Evolutionary conservation across 1,140 invertebrate genomes (phyloP).

Genomic region (Heliconius himera): DNA sequence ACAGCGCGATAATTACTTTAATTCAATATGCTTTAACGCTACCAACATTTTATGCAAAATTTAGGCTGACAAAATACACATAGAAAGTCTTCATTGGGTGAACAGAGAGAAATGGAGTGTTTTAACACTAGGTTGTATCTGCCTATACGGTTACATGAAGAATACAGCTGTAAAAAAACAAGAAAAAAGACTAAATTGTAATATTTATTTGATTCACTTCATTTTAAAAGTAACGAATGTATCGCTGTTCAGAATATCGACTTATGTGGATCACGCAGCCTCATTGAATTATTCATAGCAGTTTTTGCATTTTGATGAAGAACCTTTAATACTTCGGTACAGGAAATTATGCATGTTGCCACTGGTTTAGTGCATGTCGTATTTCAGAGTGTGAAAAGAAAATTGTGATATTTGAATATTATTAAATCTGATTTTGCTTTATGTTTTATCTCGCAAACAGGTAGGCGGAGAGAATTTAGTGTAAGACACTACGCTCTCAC

Average conservation of each 20-base stretch:
- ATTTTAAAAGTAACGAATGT: too few relatives aligned
- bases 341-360: slow-evolving; percentile 7
- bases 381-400: not conserved
- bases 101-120: too few relatives aligned
- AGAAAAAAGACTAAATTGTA: too few relatives aligned
- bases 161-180: too few relatives aligned
- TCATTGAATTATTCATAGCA: slow-evolving; percentile 22
- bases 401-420: not conserved
- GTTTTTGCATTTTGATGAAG: slow-evolving; percentile 27
- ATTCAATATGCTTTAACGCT: not conserved
- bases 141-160: too few relatives aligned
- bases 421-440: too few relatives aligned
- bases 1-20: not conserved
- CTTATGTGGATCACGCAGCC: slow-evolving; percentile 4
- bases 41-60: not conserved
- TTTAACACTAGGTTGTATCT: too few relatives aligned
- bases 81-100: not conserved
- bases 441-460: too few relatives aligned
- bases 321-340: slow-evolving; percentile 12
- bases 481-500: too few relatives aligned
- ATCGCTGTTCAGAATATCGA: slow-evolving; percentile 16
- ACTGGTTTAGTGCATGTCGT: not conserved
- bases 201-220: too few relatives aligned
- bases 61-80: not conserved
- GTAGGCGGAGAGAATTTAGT: too few relatives aligned